Conservation (phyloP, 2,113 vertebrate species). For the Micronisus gabar region DNA sequence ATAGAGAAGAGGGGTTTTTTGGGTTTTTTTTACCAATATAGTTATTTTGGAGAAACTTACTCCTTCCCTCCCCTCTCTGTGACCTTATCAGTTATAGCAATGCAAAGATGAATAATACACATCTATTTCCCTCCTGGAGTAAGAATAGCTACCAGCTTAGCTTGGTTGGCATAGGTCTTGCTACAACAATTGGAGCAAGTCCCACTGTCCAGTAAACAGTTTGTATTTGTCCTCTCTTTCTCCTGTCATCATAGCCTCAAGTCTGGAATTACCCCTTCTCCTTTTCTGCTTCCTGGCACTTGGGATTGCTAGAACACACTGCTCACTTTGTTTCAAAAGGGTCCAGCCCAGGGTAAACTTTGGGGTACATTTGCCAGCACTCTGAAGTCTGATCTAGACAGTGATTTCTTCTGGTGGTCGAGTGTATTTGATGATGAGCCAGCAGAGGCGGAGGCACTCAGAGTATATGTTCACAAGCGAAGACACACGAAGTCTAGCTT, state of each 20-base stretch:
- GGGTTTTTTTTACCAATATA: neutral
- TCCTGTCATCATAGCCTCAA: neutral
- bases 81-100: neutral
- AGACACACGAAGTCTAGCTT: neutral
- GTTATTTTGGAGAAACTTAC: neutral
- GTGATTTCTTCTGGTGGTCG: neutral
- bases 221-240: neutral
- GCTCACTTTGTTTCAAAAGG: neutral
- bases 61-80: neutral
- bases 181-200: neutral
- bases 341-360: neutral
- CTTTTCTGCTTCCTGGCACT: neutral
- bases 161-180: neutral
- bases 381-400: neutral
- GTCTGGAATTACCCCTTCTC: neutral
- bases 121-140: neutral
- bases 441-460: neutral
- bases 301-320: neutral
- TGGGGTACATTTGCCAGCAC: neutral
- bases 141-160: neutral
- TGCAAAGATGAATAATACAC: neutral
- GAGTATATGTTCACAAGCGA: accelerated
- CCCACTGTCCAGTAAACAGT: neutral
- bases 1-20: neutral
- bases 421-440: neutral